Conservation (phyloP, 2,113 vertebrate genomes). For the Scatophagus argus region DNA sequence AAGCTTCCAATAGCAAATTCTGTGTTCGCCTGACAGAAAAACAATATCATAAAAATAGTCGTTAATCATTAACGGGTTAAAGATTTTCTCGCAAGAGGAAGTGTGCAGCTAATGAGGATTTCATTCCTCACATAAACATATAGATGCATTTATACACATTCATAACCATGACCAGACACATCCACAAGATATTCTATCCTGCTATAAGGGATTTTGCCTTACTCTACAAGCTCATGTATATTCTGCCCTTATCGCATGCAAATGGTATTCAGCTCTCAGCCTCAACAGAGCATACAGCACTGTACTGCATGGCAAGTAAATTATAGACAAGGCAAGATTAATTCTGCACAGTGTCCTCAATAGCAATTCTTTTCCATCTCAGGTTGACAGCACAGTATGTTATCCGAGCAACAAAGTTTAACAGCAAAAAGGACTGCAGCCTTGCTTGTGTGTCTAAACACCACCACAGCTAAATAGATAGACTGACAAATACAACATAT, state of each 20-base stretch:
- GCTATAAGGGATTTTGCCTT: constrained; percentile 1
- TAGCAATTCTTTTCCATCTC: constrained; percentile 36
- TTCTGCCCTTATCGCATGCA: constrained; percentile 43
- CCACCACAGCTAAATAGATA: neutral
- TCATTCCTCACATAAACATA: constrained; percentile 14
- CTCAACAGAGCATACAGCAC: constrained; percentile 19
- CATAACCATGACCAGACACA: too few relatives aligned
- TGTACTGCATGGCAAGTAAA: constrained; percentile 49
- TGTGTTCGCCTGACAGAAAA: too few relatives aligned
- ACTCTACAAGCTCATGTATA: constrained; percentile 35
- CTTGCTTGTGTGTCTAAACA: constrained; percentile 8
- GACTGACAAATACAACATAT: constrained; percentile 3
- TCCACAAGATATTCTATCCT: neutral
- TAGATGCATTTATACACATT: too few relatives aligned
- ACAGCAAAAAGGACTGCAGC: constrained; percentile 27
- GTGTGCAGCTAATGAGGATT: constrained; percentile 34
- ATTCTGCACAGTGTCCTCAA: constrained; percentile 47
- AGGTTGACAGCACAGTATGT: constrained; percentile 7
- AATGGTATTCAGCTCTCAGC: constrained; percentile 33
- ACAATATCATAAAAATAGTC: too few relatives aligned
- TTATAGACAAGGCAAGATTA: constrained; percentile 56
- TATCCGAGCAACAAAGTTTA: constrained; percentile 45
- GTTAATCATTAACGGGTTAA: too few relatives aligned
- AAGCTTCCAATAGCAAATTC: too few relatives aligned
- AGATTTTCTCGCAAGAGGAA: too few relatives aligned